Percentiles rank a stretch among this genome's conserved stretches.
Evolutionary conservation across 1,140 invertebrate genomes (phyloP).

Genomic region (Arion vulgaris): DNA sequence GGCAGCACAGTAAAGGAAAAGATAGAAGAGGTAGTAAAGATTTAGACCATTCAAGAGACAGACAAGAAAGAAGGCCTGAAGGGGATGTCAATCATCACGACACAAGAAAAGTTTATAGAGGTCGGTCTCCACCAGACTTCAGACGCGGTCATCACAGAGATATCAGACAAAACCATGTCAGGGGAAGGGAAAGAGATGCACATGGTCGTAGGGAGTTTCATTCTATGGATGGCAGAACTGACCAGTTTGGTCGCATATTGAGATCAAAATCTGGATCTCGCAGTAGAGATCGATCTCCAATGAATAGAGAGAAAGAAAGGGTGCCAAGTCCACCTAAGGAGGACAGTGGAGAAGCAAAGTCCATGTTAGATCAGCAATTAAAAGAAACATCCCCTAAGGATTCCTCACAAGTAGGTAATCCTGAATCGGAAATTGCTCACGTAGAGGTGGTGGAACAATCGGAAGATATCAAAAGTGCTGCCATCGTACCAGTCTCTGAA

Average conservation of each 20-base stretch:
- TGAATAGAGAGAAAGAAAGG: background rate
- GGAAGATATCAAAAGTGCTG: background rate
- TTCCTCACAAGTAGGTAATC: background rate
- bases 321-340: background rate
- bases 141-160: background rate
- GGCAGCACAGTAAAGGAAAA: conserved; percentile 11
- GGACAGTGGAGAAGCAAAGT: background rate
- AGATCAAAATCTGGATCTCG: conserved; percentile 11
- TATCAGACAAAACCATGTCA: background rate
- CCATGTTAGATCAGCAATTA: background rate
- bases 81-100: background rate
- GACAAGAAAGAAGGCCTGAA: conserved; percentile 24
- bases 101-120: background rate
- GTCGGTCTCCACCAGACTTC: background rate
- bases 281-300: conserved; percentile 24
- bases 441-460: background rate
- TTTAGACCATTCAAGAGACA: conserved; percentile 30
- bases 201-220: background rate
- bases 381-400: background rate
- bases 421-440: background rate
- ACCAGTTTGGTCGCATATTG: conserved; percentile 32
- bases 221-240: conserved; percentile 23
- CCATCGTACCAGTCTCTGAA: background rate
- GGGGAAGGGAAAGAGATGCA: too few species aligned
- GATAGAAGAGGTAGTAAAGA: conserved; percentile 28